Evolutionary conservation across 2,797 vertebrate genomes (phyloP), one percentile per base, ranked within the genome.

Genomic region (Myoxocephalus aenaeus): DNA sequence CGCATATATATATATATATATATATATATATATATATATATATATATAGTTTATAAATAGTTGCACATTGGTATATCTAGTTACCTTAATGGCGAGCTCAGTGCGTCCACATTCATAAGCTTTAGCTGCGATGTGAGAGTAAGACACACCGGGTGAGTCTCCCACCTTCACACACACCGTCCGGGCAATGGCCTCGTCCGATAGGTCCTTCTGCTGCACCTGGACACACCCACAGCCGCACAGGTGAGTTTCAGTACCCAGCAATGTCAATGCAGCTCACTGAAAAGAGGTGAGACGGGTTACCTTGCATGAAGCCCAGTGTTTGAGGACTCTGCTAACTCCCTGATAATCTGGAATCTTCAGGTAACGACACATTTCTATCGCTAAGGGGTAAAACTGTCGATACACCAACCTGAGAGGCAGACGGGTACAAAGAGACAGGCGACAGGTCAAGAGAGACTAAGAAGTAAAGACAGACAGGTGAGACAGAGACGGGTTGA

Each of bases 301-400:
- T 81, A 97, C 98, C 96, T 99, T 99, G 87, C 96, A 97, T 72
- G 97, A 98, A 18, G 98, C 98, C 98, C 97, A 99, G 92, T 99
- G 98, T 3, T 97, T 97, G 63, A 99, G 96, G 65, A 99, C 97
- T 58, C 97, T 89, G 92, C 97, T 99, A 68, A 97, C 97, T 0
- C 98, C 98, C 83, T 97, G 97, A 62, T 97, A 97, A 82, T 98
- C 98, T 0, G 97, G 96, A 63, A 97, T 97, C 61, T 97, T 98
- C 89, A 99, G 88, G 90, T 98, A 98, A 64, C 97, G 96, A 69
- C 97, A 98, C 86, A 99, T 95, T 77, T 97, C 96, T 58, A 99
- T 97, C 12, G 97, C 97, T 62, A 99, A 84, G 0, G 97, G 97
- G 81, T 98, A 98, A 22, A 98, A 95, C 73, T 96, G 96, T 67